A percentile compares a stretch with the other conserved stretches of the same genome.
Conservation (phyloP, 2,888 invertebrate genomes). For the Pelosia muscerda region DNA sequence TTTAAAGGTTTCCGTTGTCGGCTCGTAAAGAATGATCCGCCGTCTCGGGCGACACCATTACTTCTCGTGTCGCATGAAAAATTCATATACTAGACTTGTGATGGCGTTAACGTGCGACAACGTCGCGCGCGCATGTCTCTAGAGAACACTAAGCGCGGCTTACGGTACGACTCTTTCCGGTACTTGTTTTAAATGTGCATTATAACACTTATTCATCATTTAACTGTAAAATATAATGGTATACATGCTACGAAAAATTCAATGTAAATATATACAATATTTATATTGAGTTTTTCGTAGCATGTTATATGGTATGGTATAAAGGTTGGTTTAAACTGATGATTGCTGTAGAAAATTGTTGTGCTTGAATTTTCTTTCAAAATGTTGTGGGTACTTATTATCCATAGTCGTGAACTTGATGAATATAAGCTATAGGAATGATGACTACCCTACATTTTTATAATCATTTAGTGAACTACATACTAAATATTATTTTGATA, state of each 20-base stretch:
- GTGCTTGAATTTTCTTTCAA: not conserved
- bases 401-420: not conserved
- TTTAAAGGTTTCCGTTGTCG: conserved; percentile 79
- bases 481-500: not conserved
- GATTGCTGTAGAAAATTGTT: not conserved
- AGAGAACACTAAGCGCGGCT: conserved; percentile 69
- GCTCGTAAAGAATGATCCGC: conserved; percentile 85
- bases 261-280: not conserved
- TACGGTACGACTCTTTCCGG: conserved; percentile 53
- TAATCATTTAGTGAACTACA: too few species aligned
- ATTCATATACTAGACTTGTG: conserved; percentile 80
- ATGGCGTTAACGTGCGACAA: conserved; percentile 73
- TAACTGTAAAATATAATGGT: conserved; percentile 43
- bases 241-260: conserved; percentile 30
- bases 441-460: too few species aligned
- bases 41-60: conserved; percentile 81
- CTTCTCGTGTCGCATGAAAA: conserved; percentile 82
- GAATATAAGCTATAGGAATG: not conserved
- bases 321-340: too few species aligned
- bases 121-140: conserved; percentile 71
- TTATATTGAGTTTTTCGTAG: too few species aligned
- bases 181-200: conserved; percentile 54
- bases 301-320: too few species aligned
- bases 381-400: not conserved
- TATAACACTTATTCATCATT: conserved; percentile 59